phyloP scores from a whole-genome alignment of 2,797 vertebrate genomes.

The Cyclopterus lumpus region DNA sequence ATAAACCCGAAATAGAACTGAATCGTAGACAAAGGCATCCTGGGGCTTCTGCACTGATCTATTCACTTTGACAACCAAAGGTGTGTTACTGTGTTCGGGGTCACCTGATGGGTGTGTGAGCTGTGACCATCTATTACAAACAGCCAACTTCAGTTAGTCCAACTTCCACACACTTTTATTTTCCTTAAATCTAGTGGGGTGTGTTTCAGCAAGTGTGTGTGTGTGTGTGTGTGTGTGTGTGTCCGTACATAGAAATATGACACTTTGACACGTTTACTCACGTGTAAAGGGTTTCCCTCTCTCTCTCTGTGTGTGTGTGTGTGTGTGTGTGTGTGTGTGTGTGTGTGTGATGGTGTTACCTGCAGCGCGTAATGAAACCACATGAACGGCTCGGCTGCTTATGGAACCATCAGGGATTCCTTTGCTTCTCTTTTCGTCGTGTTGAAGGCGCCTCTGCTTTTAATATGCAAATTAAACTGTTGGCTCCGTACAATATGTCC shows the following conservation, averaged over 20 bases:
- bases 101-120: too few species aligned
- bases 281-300: constrained; percentile 3
- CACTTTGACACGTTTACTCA: not conserved
- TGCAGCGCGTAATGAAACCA: constrained; percentile 12
- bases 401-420: not conserved
- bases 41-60: too few species aligned
- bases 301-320: not conserved
- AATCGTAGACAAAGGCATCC: too few species aligned
- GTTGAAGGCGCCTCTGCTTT: constrained; percentile 9
- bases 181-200: too few species aligned
- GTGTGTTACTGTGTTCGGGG: too few species aligned
- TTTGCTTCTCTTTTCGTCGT: not conserved
- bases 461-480: constrained; percentile 48
- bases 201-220: too few species aligned
- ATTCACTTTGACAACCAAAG: too few species aligned
- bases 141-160: too few species aligned
- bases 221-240: too few species aligned
- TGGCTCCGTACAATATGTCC: constrained; percentile 19
- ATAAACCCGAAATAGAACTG: too few species aligned
- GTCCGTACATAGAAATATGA: not conserved
- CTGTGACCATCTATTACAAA: too few species aligned
- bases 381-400: constrained; percentile 33
- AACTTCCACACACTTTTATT: too few species aligned
- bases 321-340: not conserved
- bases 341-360: not conserved